phyloP scores from a whole-genome alignment of 2,113 vertebrate species.

The Saimiri boliviensis region DNA sequence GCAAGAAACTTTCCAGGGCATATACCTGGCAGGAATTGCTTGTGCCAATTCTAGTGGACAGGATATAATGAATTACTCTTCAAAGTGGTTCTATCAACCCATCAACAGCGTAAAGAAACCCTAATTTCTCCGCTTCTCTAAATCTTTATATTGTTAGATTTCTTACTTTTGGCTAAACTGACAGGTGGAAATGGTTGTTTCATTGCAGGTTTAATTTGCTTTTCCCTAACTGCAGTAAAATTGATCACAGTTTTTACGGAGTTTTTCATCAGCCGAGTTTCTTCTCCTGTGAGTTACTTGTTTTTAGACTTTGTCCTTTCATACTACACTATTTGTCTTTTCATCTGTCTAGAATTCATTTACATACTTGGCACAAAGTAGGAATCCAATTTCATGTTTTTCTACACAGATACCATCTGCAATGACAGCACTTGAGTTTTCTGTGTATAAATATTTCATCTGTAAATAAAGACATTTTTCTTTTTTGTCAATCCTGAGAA shows the following conservation, averaged over 20 bases:
- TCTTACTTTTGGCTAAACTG: not conserved
- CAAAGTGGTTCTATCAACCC: not conserved
- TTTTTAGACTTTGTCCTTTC: not conserved
- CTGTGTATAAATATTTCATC: not conserved
- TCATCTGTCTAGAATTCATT: not conserved
- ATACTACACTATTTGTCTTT: not conserved
- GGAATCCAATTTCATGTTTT: not conserved
- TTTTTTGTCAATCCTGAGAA: not conserved
- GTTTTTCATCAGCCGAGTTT: not conserved
- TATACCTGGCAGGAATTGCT: fast-evolving
- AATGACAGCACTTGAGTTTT: not conserved
- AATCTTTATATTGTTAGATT: not conserved
- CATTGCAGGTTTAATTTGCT: not conserved
- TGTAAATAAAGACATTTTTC: not conserved
- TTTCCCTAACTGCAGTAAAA: not conserved
- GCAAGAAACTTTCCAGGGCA: not conserved
- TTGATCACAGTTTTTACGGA: fast-evolving
- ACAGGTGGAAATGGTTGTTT: not conserved
- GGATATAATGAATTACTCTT: not conserved
- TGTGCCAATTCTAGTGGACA: fast-evolving
- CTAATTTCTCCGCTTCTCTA: not conserved
- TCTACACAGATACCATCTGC: not conserved
- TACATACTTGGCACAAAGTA: not conserved
- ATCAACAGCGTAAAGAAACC: too few species aligned
- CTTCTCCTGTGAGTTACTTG: not conserved